Evolutionary conservation across 2,113 vertebrate species (phyloP), one percentile per base, ranked within the genome.

Genomic region (Aptenodytes forsteri): DNA sequence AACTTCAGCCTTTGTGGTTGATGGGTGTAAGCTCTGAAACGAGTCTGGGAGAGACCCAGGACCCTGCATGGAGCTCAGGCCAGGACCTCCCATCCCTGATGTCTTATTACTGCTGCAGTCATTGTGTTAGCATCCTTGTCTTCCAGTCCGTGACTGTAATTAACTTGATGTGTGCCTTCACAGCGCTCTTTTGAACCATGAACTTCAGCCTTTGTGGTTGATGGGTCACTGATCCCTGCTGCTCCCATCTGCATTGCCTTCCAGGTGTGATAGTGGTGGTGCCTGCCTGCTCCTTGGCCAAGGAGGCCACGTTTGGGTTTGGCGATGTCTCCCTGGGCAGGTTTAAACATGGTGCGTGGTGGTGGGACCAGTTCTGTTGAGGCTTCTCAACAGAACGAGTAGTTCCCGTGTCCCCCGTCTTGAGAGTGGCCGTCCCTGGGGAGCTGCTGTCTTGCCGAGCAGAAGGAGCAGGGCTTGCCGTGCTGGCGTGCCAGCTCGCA

Each of bases 311-410:
- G 2, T 46, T 80, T 11, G 19, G 69, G 34, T 26, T 75, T 75
- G 65, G 54, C 4, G 3, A 2, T 0, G 0, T 21, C 44, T 50
- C 34, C 16, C 13, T 13, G 19, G 11, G 26, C 4, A 4, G 19
- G 20, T 82, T 71, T 58, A 77, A 50, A 34, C 0, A 0, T 1
- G 1, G 29, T 64, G 5, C 1, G 4, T 36, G 38, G 29, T 82
- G 80, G 49, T 84, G 69, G 32, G 40, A 40, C 40, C 38, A 2
- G 4, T 89, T 87, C 26, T 69, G 7, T 36, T 1, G 3, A 21
- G 36, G 83, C 17, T 87, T 32, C 32, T 69, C 16, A 23, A n/a
- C 50, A 72, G 89, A 76, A n/a, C 3, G 15, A 58, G 46, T 9
- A 7, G 61, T 82, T 49, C 14, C 27, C 0, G 0, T 47, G 58